Evolutionary conservation across 2,888 invertebrate genomes (phyloP).

Genomic region (Micropterix aruncella): DNA sequence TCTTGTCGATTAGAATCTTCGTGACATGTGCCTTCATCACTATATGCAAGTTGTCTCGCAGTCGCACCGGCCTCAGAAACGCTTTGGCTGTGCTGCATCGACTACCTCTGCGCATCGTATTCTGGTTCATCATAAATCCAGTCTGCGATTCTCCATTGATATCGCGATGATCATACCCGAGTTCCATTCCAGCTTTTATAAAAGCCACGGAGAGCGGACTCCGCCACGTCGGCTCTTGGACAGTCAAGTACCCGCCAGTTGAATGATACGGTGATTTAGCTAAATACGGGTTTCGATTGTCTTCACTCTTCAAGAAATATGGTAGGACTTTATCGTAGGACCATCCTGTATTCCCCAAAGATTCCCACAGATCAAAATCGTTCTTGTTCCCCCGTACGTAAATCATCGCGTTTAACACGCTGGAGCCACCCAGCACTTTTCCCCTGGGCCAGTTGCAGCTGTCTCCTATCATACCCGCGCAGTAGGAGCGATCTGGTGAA

Average conservation of each 20-base stretch:
- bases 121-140: constrained; percentile 79
- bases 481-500: constrained; percentile 62
- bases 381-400: constrained; percentile 78
- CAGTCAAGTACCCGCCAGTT: constrained; percentile 68
- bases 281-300: constrained; percentile 73
- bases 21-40: constrained; percentile 64
- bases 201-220: constrained; percentile 73
- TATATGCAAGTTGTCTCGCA: constrained; percentile 64
- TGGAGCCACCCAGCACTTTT: constrained; percentile 78
- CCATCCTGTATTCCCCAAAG: constrained; percentile 77
- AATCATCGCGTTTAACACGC: constrained; percentile 83
- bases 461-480: constrained; percentile 76
- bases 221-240: constrained; percentile 75
- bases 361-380: constrained; percentile 81
- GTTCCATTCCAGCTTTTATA: constrained; percentile 64
- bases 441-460: constrained; percentile 88
- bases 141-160: constrained; percentile 73
- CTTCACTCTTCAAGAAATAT: constrained; percentile 79
- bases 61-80: constrained; percentile 68
- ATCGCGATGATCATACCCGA: constrained; percentile 70
- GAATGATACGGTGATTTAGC: constrained; percentile 60
- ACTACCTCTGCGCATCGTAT: constrained; percentile 69
- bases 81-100: constrained; percentile 83
- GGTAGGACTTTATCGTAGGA: constrained; percentile 66
- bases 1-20: constrained; percentile 55